phyloP scores from a whole-genome alignment of 2,888 invertebrate genomes.

The Drosophila melanosoma region DNA sequence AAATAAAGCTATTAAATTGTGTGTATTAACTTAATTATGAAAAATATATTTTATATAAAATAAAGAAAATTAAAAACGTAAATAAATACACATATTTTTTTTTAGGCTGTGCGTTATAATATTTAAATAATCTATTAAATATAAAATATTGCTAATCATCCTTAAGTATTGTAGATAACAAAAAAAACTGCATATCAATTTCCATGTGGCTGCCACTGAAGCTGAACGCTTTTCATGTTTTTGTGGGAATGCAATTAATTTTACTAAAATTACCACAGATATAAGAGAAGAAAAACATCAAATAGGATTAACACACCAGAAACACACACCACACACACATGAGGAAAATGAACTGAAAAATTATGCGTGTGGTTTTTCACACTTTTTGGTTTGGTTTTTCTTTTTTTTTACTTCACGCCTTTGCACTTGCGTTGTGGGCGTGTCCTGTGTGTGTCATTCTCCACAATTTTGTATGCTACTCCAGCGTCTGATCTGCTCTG shows the following conservation, averaged over 20 bases:
- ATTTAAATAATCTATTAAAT: neutral
- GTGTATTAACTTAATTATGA: neutral
- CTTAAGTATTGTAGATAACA: conserved; percentile 32
- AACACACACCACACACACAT: neutral
- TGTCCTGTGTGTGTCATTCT: conserved; percentile 71
- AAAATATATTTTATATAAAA: neutral
- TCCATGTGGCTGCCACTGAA: conserved; percentile 48
- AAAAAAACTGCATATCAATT: conserved; percentile 42
- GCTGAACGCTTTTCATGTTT: conserved; percentile 35
- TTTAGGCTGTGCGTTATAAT: neutral
- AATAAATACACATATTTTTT: too few species aligned
- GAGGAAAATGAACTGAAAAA: conserved; percentile 19
- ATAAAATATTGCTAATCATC: neutral
- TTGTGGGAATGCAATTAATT: conserved; percentile 74
- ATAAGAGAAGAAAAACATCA: conserved; percentile 7
- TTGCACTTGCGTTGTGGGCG: conserved; percentile 58
- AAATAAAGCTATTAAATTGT: too few species aligned
- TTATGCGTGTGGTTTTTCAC: conserved; percentile 74
- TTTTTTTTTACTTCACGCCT: conserved; percentile 65
- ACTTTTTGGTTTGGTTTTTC: conserved; percentile 42
- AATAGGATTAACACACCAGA: conserved; percentile 39
- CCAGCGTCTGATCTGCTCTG: conserved; percentile 60
- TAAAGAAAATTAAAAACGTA: neutral
- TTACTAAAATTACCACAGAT: conserved; percentile 79
- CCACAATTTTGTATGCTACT: conserved; percentile 74